These are phyloP conservation scores for Criorhina ranunculi DNA, from an alignment of 2,888 invertebrate species.

Conservation along the genomic window DNA sequence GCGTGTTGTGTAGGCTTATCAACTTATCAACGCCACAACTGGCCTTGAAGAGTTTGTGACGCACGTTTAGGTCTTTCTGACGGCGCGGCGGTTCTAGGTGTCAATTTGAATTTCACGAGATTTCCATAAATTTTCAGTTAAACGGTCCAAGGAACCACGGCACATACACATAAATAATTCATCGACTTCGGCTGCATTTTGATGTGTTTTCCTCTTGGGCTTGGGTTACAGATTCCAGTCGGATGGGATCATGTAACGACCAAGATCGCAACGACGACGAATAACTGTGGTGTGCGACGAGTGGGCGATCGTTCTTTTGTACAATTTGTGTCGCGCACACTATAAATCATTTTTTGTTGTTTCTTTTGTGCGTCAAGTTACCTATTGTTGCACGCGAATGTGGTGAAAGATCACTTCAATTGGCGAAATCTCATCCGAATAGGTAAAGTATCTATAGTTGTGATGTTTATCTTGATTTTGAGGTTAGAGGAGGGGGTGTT, in stretches of 20 bases:
- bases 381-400: constrained; percentile 38
- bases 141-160: constrained; percentile 69
- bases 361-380: constrained; percentile 26
- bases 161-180: constrained; percentile 64
- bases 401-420: constrained; percentile 41
- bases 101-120: constrained; percentile 66
- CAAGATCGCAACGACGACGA: constrained; percentile 44
- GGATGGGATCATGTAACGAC: constrained; percentile 51
- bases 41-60: constrained; percentile 73
- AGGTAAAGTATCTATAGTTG: background rate
- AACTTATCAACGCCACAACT: constrained; percentile 71
- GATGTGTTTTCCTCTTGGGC: constrained; percentile 8
- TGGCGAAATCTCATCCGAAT: constrained; percentile 2
- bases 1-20: constrained; percentile 67
- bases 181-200: constrained; percentile 47
- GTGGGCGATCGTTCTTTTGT: constrained; percentile 64
- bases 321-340: constrained; percentile 70
- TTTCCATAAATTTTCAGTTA: constrained; percentile 74
- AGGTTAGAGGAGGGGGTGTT: background rate
- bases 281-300: constrained; percentile 52
- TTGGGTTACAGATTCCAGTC: constrained; percentile 19
- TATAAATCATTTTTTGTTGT: constrained; percentile 74
- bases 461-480: background rate
- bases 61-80: constrained; percentile 50
- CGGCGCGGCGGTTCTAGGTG: constrained; percentile 43